Percentiles rank a stretch among this genome's conserved stretches.
These are phyloP conservation scores for Hippasteria phrygiana DNA, from an alignment of 53 echinoderm and acorn worm genomes.

Conservation along the genomic window DNA sequence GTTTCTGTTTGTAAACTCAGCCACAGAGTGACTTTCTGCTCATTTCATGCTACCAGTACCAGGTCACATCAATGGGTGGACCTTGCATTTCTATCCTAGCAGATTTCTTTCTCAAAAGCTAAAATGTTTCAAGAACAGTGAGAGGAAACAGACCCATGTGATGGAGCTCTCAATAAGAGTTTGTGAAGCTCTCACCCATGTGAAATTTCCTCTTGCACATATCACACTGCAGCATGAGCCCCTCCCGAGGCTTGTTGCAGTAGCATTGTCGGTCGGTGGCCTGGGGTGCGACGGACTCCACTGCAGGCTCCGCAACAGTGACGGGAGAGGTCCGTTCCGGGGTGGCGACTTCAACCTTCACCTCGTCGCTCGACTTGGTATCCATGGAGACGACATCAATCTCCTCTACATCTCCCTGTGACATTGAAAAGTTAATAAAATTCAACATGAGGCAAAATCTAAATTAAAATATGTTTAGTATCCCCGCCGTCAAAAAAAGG, in stretches of 20 bases:
- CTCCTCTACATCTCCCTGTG: constrained; percentile 89
- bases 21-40: too few species aligned
- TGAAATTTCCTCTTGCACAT: constrained; percentile 94
- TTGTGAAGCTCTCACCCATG: constrained; percentile 74
- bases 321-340: constrained; percentile 4
- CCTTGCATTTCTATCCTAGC: too few species aligned
- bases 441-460: not conserved
- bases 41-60: too few species aligned
- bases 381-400: constrained; percentile 98
- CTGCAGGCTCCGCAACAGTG: not conserved
- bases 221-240: constrained; percentile 78
- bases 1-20: too few species aligned
- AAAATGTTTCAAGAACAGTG: too few species aligned
- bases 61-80: too few species aligned
- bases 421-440: not conserved
- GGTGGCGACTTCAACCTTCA: constrained; percentile 22
- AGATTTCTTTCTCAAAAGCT: too few species aligned
- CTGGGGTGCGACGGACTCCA: constrained; percentile 2
- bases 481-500: too few species aligned
- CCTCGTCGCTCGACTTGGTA: constrained; percentile 68
- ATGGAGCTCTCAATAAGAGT: too few species aligned
- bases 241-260: constrained; percentile 80
- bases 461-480: not conserved
- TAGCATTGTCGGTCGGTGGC: constrained; percentile 77
- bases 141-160: too few species aligned